phyloP scores from a whole-genome alignment of 2,888 invertebrate genomes.

The Platycheirus rosarum region DNA sequence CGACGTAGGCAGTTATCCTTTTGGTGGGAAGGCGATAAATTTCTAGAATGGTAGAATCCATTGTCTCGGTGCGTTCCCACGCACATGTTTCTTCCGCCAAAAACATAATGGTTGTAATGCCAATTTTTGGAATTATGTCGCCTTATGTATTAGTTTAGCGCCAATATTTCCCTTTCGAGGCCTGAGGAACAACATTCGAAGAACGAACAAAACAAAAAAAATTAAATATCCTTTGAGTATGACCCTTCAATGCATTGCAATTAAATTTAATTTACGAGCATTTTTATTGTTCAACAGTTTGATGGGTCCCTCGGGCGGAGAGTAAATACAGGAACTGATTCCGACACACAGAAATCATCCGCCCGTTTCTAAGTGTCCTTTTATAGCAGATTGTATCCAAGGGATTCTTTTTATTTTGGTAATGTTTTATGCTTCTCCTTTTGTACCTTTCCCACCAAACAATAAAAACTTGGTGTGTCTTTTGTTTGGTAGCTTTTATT shows the following conservation, averaged over 20 bases:
- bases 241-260: slow-evolving; percentile 43
- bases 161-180: background rate
- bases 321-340: slow-evolving; percentile 3
- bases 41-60: slow-evolving; percentile 44
- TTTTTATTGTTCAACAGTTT: slow-evolving; percentile 60
- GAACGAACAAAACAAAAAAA: background rate
- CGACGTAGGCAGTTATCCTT: slow-evolving; percentile 37
- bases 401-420: slow-evolving; percentile 15
- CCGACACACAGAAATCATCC: slow-evolving; percentile 21
- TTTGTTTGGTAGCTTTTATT: slow-evolving; percentile 21
- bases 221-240: slow-evolving; percentile 1
- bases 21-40: slow-evolving; percentile 51
- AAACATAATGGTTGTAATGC: slow-evolving; percentile 13
- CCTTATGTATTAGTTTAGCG: slow-evolving; percentile 19
- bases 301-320: slow-evolving; percentile 33
- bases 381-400: slow-evolving; percentile 64
- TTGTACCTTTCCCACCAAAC: slow-evolving; percentile 4
- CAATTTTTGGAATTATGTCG: slow-evolving; percentile 37
- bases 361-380: slow-evolving; percentile 48
- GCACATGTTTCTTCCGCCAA: slow-evolving; percentile 26
- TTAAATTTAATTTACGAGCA: slow-evolving; percentile 73
- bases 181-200: slow-evolving; percentile 1
- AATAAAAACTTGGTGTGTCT: slow-evolving; percentile 14
- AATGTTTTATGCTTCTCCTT: slow-evolving; percentile 26
- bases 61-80: slow-evolving; percentile 42